phyloP scores from a whole-genome alignment of 2,888 invertebrate species.

The Cacoxenus indagator region DNA sequence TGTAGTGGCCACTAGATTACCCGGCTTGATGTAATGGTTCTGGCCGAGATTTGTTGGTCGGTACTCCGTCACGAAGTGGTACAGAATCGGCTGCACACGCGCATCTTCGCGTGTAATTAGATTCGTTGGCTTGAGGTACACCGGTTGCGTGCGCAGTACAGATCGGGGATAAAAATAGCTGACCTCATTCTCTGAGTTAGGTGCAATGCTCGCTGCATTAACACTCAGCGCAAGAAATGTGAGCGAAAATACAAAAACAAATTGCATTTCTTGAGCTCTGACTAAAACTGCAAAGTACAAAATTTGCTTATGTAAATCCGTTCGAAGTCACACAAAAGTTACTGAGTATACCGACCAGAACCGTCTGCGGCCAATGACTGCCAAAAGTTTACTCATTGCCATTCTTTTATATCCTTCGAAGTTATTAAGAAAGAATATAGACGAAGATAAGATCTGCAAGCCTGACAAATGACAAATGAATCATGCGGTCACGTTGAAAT shows the following conservation, averaged over 20 bases:
- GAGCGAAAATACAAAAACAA: too few species aligned
- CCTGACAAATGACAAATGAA: not conserved
- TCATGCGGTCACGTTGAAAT: not conserved
- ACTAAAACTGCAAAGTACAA: too few species aligned
- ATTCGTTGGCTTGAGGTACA: slow-evolving; percentile 36
- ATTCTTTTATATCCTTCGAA: not conserved
- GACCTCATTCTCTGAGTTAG: slow-evolving; percentile 25
- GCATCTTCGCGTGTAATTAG: slow-evolving; percentile 32
- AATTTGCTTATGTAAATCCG: too few species aligned
- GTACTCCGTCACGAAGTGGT: slow-evolving; percentile 57
- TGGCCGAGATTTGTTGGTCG: slow-evolving; percentile 52
- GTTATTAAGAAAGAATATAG: not conserved
- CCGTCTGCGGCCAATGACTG: not conserved
- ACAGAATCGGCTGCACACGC: slow-evolving; percentile 38
- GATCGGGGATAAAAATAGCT: slow-evolving; percentile 34
- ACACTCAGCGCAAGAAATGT: slow-evolving; percentile 18
- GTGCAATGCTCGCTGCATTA: slow-evolving; percentile 4
- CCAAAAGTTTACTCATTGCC: not conserved
- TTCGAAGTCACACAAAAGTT: too few species aligned
- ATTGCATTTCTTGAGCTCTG: too few species aligned
- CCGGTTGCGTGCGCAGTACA: slow-evolving; percentile 4
- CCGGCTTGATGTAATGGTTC: slow-evolving; percentile 63
- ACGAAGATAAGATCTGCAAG: not conserved
- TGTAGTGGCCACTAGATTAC: slow-evolving; percentile 50
- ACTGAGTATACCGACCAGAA: not conserved